Evolutionary conservation across 2,797 vertebrate species (phyloP).

Genomic region (Ciconia nigra): DNA sequence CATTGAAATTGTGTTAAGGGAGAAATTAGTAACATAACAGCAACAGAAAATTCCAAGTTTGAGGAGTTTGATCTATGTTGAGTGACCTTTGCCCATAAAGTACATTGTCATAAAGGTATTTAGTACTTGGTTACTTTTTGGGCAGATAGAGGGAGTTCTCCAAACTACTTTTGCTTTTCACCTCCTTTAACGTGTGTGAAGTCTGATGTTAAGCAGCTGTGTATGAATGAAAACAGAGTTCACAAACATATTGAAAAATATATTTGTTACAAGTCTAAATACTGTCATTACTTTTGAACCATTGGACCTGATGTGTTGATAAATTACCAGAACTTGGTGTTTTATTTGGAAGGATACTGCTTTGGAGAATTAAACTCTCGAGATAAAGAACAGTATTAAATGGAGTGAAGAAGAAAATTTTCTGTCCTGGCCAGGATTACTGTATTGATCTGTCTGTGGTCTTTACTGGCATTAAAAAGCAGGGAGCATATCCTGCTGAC

Average conservation of each 20-base stretch:
- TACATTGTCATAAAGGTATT: background rate
- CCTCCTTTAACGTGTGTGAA: rapidly evolving
- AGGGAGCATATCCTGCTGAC: conserved; percentile 32
- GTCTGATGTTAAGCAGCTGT: background rate
- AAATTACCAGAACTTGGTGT: background rate
- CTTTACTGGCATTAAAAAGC: conserved; percentile 5
- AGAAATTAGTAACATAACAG: background rate
- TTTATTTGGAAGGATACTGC: background rate
- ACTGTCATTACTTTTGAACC: background rate
- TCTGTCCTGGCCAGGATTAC: background rate
- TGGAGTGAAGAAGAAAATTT: background rate
- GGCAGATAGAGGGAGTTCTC: background rate
- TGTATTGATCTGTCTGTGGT: background rate
- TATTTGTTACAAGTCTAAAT: background rate
- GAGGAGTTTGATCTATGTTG: background rate
- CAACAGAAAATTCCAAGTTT: background rate
- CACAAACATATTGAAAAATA: background rate
- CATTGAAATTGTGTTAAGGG: background rate
- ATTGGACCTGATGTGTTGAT: background rate
- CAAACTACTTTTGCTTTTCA: background rate
- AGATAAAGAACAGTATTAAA: background rate
- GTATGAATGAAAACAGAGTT: background rate
- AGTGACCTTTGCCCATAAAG: background rate
- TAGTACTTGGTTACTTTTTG: background rate
- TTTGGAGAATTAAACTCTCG: background rate